Evolutionary conservation across 2,888 invertebrate species (phyloP).

Genomic region (Caenorhabditis drosophilae): DNA sequence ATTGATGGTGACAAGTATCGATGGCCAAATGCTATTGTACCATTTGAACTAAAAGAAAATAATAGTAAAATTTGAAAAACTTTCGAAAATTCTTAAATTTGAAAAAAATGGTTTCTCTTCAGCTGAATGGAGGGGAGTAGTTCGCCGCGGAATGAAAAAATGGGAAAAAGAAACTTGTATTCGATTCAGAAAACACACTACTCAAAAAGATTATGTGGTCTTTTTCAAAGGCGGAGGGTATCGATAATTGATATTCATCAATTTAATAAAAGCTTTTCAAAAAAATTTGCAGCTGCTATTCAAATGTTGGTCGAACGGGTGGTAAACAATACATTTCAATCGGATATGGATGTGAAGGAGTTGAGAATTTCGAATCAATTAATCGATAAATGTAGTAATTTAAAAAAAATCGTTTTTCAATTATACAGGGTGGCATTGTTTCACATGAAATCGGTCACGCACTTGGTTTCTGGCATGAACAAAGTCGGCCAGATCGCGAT

Average conservation of each 20-base stretch:
- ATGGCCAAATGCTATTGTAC: slow-evolving; percentile 46
- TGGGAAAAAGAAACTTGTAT: slow-evolving; percentile 57
- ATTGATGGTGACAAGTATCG: slow-evolving; percentile 43
- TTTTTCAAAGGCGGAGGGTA: slow-evolving; percentile 50
- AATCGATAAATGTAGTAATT: slow-evolving; percentile 3
- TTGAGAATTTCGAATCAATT: slow-evolving; percentile 5
- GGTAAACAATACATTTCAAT: slow-evolving; percentile 56
- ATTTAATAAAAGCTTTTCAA: too few relatives aligned
- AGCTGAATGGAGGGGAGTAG: slow-evolving; percentile 46
- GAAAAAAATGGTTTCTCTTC: slow-evolving; percentile 9
- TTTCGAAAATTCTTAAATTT: too few relatives aligned
- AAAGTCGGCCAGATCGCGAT: slow-evolving; percentile 53
- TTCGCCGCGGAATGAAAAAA: slow-evolving; percentile 47
- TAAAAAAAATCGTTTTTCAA: too few relatives aligned
- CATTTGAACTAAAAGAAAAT: slow-evolving; percentile 42
- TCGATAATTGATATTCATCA: too few relatives aligned
- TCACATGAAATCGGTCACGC: slow-evolving; percentile 60
- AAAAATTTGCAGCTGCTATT: slow-evolving; percentile 49
- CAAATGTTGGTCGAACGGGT: slow-evolving; percentile 56
- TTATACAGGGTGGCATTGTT: slow-evolving; percentile 55
- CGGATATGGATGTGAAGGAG: slow-evolving; percentile 56
- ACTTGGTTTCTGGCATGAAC: slow-evolving; percentile 59
- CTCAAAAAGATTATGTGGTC: slow-evolving; percentile 35
- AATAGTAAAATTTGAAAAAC: slow-evolving; percentile 32
- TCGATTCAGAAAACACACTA: slow-evolving; percentile 34